phyloP scores from a whole-genome alignment of 2,797 vertebrate species.

The Danio albolineatus region DNA sequence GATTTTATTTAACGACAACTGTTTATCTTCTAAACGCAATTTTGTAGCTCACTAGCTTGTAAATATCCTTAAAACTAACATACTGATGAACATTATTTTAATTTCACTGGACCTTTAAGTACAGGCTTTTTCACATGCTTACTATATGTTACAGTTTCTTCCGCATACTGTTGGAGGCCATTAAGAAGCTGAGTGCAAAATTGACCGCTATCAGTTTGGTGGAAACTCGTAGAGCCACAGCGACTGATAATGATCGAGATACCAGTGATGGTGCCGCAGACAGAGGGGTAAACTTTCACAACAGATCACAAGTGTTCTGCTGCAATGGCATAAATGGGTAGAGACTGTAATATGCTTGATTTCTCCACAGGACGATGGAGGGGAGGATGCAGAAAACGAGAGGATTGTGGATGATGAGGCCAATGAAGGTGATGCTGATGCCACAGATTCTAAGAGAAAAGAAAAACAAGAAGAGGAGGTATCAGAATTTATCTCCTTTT shows the following conservation, averaged over 20 bases:
- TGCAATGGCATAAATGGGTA: not conserved
- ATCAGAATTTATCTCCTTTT: not conserved
- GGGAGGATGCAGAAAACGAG: conserved; percentile 73
- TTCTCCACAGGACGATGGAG: conserved; percentile 65
- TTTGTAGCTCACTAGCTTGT: too few species aligned
- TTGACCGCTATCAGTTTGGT: conserved; percentile 83
- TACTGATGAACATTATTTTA: too few species aligned
- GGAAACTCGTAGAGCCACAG: conserved; percentile 83
- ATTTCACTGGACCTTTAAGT: too few species aligned
- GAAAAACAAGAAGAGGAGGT: conserved; percentile 91
- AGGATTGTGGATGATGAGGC: conserved; percentile 85
- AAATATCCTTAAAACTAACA: too few species aligned
- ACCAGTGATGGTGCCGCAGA: not conserved
- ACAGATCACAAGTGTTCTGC: not conserved
- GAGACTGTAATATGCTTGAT: not conserved
- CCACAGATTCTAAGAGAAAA: conserved; percentile 86
- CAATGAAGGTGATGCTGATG: conserved; percentile 93
- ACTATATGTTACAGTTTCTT: conserved; percentile 83
- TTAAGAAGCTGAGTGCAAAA: conserved; percentile 87
- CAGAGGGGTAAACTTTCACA: conserved; percentile 61
- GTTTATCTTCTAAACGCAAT: too few species aligned
- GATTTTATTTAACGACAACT: too few species aligned
- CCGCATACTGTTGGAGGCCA: conserved; percentile 83
- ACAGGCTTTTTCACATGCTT: not conserved
- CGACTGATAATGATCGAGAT: conserved; percentile 75